A percentile compares a stretch with the other conserved stretches of the same genome.
These are phyloP conservation scores for Habrosyne pyritoides DNA, from an alignment of 2,888 invertebrate species.

Conservation along the genomic window DNA sequence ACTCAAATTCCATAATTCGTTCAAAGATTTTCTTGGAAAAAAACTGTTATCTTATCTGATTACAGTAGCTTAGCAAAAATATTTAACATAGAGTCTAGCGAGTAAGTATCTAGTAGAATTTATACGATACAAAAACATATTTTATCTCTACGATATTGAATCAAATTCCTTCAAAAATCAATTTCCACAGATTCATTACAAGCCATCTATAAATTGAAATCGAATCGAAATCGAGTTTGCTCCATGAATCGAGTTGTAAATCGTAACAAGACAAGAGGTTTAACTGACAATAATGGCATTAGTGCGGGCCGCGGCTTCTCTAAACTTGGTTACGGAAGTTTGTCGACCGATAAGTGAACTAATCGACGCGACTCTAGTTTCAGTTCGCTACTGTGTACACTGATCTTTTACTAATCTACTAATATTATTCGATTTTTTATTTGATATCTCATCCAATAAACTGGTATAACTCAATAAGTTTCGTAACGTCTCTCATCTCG, in stretches of 20 bases:
- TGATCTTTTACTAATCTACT: too few relatives aligned
- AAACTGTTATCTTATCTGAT: too few relatives aligned
- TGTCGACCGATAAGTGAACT: constrained; percentile 62
- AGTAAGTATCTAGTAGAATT: too few relatives aligned
- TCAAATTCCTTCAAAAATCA: constrained; percentile 14
- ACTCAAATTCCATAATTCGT: too few relatives aligned
- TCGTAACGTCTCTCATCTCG: too few relatives aligned
- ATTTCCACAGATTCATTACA: constrained; percentile 27
- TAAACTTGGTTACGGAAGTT: constrained; percentile 68
- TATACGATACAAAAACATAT: background rate
- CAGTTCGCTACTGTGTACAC: constrained; percentile 33
- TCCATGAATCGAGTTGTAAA: constrained; percentile 55
- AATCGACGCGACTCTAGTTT: constrained; percentile 53
- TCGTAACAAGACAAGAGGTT: constrained; percentile 61
- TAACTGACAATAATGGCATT: constrained; percentile 63
- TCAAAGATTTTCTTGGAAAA: too few relatives aligned
- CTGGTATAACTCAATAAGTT: too few relatives aligned
- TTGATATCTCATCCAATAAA: too few relatives aligned
- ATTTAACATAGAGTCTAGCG: too few relatives aligned
- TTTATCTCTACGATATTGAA: background rate
- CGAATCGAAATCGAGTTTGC: constrained; percentile 44
- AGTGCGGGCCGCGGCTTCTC: constrained; percentile 48
- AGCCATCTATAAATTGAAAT: constrained; percentile 38
- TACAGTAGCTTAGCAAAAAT: too few relatives aligned
- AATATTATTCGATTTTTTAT: too few relatives aligned